Conservation (phyloP, 2,888 invertebrate genomes). For the Oscheius sp. region DNA sequence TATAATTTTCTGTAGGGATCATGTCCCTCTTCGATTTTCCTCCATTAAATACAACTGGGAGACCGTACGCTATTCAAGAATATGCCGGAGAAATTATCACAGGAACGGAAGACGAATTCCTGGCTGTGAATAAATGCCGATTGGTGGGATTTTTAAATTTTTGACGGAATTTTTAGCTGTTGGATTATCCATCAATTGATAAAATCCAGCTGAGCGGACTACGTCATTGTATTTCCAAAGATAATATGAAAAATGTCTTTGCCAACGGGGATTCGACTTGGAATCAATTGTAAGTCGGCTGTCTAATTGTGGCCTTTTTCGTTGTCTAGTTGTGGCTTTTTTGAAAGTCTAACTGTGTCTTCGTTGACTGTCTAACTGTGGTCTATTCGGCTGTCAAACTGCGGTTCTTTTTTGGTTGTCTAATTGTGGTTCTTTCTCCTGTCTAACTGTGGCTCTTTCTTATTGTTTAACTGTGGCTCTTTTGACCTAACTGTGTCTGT, state of each 20-base stretch:
- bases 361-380: too few species aligned
- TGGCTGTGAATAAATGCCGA: conserved; percentile 16
- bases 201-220: conserved; percentile 20
- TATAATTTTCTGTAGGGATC: too few species aligned
- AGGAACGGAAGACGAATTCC: conserved; percentile 26
- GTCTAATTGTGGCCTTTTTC: too few species aligned
- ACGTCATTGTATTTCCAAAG: conserved; percentile 32
- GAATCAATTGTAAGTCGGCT: conserved; percentile 20
- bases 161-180: conserved; percentile 7
- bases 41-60: conserved; percentile 25
- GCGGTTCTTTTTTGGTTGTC: too few species aligned
- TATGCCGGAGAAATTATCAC: conserved; percentile 27
- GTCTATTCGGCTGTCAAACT: too few species aligned
- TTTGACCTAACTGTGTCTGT: too few species aligned
- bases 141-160: conserved; percentile 2
- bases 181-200: conserved; percentile 29
- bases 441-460: too few species aligned
- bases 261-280: conserved; percentile 15
- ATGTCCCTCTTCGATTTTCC: conserved; percentile 30
- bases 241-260: conserved; percentile 25
- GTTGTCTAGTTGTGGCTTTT: too few species aligned
- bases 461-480: too few species aligned
- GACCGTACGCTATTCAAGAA: conserved; percentile 33
- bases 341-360: background rate
- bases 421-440: too few species aligned